Base-by-base conservation (phyloP, 2,113 vertebrate species). In the Aplodontia rufa region DNA sequence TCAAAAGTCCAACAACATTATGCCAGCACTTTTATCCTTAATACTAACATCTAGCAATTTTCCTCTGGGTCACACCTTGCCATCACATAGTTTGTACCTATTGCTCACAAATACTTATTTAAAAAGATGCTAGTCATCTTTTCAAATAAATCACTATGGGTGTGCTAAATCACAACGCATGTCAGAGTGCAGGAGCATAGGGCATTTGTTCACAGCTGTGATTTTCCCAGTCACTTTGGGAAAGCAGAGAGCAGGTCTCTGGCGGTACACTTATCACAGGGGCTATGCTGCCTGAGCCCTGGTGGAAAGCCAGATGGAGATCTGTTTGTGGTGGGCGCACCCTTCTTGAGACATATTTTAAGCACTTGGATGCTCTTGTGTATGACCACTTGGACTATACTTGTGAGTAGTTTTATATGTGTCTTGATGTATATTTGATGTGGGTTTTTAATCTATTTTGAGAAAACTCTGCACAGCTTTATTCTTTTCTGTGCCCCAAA, bases 341-440 rank as follows among this genome's bases (percentile, higher is more conserved):
- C 8, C 32, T 62, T 92, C 62, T 32, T 2, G 32, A 86, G 81
- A 90, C 62, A 85, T 62, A 62, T 94, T 95, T 87, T 91, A 83
- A 93, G 86, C 74, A 95, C 96, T 95, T 22, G 28, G 51, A 76
- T 93, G 82, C 58, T 80, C 66, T 86, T 66, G 22, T 66, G 26
- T 40, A 4, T 6, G 11, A 49, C 74, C 83, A 35, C 94, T 95
- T 93, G 72, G 69, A 75, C 32, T 89, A 49, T 20, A 75, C 30
- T 85, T 91, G 24, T 35, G 82, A 91, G 82, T 51, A 83, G 82
- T 96, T 87, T 88, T 78, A 75, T 94, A 66, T 66, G 55, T 42
- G 37, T 83, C 93, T 95, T 97, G 91, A 96, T 96, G 94, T 94
- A 97, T 95, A 97, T 96, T 97, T 96, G 90, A 96, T 97, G 95